phyloP scores from a whole-genome alignment of 2,113 vertebrate species.

The Amphiprion ocellaris region DNA sequence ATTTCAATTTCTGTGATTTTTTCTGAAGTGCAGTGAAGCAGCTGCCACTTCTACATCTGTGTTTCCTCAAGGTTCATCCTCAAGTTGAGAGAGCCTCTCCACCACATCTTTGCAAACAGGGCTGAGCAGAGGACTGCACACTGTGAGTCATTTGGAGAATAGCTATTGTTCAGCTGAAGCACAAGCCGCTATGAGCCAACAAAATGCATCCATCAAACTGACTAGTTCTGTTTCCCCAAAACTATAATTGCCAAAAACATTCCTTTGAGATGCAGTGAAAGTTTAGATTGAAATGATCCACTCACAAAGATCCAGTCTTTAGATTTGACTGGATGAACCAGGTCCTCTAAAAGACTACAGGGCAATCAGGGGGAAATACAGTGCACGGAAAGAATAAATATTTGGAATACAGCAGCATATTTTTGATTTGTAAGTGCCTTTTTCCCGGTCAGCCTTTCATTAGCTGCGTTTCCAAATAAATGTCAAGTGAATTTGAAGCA shows the following conservation, averaged over 20 bases:
- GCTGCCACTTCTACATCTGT: slow-evolving; percentile 8
- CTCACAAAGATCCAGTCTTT: slow-evolving; percentile 9
- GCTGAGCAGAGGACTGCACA: slow-evolving; percentile 30
- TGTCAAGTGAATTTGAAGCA: too few relatives aligned
- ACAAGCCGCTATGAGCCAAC: not conserved
- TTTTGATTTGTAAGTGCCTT: not conserved
- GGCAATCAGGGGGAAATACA: slow-evolving; percentile 24
- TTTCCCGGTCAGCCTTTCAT: not conserved
- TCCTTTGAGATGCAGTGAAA: not conserved
- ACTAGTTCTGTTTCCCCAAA: slow-evolving; percentile 2
- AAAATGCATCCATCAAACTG: slow-evolving; percentile 26
- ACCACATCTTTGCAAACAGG: slow-evolving; percentile 23
- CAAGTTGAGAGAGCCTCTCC: slow-evolving; percentile 50
- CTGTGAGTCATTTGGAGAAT: slow-evolving; percentile 36
- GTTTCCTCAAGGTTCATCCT: slow-evolving; percentile 51
- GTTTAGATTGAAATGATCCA: slow-evolving; percentile 1
- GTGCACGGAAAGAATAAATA: not conserved
- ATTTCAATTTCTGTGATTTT: slow-evolving; percentile 42
- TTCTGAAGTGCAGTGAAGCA: slow-evolving; percentile 22
- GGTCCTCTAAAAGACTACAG: not conserved
- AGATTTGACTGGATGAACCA: not conserved
- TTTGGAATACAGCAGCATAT: not conserved
- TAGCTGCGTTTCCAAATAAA: too few relatives aligned
- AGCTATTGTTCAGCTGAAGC: slow-evolving; percentile 3
- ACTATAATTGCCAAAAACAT: slow-evolving; percentile 16